Base-by-base conservation (phyloP, 2,113 vertebrate species). In the Xenopus laevis region DNA sequence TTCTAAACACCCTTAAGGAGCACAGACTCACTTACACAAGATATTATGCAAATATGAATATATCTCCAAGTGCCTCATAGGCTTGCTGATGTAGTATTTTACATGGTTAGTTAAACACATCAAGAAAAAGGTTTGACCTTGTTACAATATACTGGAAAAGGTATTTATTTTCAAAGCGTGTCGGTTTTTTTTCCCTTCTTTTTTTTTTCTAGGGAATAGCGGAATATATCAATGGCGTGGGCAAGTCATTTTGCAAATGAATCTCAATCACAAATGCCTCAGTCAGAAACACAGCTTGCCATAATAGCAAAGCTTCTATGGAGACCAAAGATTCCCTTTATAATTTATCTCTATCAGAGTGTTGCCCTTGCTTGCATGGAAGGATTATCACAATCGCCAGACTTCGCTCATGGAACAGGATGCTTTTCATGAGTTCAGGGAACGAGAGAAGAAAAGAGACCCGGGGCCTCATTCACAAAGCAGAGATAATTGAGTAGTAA, bases 1-100 rank as follows among this genome's bases (percentile, higher is more conserved):
- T 98, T 94, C 95, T 93, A 95, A 94, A 94, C 93, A 93, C 94
- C 97, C 96, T 95, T 90, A 90, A 97, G 97, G 95, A 96, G 89
- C 87, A 89, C 89, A 92, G 90, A 90, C 88, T 89, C 91, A 94
- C 89, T 92, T 94, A 95, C 93, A 92, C 94, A 96, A 96, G 95
- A 98, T 94, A 96, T 98, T 99, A 99, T 98, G 96, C 94, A 96
- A 98, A 98, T 98, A 85, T 79, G 89, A 86, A 86, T 86, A 83
- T 91, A 91, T 92, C 91, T 90, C 85, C 84, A 82, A 89, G 88
- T 89, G 91, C 91, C 91, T 92, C 61, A 79, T 89, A 91, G 90
- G 90, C 90, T 90, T 90, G 94, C 92, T 93, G 86, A 89, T 90
- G 89, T 91, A 90, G 91, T 90, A 89, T 91, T 92, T 92, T 93